Conservation (phyloP, 2,888 invertebrate genomes). For the Cheilosia vernalis region DNA sequence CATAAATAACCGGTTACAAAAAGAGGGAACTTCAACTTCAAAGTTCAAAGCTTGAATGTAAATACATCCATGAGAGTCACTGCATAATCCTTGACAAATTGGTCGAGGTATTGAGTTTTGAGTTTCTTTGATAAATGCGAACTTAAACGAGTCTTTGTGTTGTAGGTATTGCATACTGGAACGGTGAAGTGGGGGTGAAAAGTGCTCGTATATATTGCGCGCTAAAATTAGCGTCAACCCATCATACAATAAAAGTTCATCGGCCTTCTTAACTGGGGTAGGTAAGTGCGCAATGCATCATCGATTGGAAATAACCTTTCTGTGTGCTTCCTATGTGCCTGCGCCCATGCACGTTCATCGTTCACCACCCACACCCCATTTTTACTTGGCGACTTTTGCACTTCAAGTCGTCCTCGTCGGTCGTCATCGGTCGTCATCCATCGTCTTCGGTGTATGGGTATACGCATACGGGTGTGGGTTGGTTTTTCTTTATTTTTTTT, state of each 20-base stretch:
- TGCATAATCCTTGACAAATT: conserved; percentile 62
- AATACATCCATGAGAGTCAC: conserved; percentile 20
- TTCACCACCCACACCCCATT: neutral
- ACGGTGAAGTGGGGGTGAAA: neutral
- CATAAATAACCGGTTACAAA: neutral
- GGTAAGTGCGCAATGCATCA: conserved; percentile 29
- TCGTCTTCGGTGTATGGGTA: neutral
- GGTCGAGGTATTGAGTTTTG: conserved; percentile 52
- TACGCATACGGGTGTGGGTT: conserved; percentile 6
- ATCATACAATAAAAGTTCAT: conserved; percentile 46
- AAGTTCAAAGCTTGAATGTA: conserved; percentile 33
- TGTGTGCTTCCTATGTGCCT: neutral
- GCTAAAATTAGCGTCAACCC: conserved; percentile 54
- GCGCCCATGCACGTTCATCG: neutral
- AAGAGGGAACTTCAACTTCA: conserved; percentile 43
- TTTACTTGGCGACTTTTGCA: neutral
- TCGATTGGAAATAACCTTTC: conserved; percentile 54
- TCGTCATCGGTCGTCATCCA: conserved; percentile 5
- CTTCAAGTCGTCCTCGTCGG: neutral
- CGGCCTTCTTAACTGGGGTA: conserved; percentile 14
- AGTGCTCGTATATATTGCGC: conserved; percentile 14
- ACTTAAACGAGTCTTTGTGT: conserved; percentile 27
- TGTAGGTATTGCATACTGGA: conserved; percentile 1
- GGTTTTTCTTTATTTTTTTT: too few relatives aligned
- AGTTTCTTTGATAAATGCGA: conserved; percentile 26